phyloP scores from a whole-genome alignment of 1,140 invertebrate species.

The Contarinia nasturtii region DNA sequence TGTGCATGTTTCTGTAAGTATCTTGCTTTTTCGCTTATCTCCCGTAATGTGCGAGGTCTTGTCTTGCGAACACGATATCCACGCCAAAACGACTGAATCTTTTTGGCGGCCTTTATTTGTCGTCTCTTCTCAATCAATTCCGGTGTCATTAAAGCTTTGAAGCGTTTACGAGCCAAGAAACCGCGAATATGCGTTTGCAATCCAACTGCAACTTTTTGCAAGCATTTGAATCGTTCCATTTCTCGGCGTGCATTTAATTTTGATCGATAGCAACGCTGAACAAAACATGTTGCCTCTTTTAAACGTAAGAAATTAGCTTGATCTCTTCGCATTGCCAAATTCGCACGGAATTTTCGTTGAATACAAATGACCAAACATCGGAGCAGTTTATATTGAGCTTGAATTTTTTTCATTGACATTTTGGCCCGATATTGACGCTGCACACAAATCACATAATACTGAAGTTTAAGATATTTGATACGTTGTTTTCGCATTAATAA shows the following conservation, averaged over 20 bases:
- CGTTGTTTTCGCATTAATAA: conserved; percentile 10
- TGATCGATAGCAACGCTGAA: conserved; percentile 33
- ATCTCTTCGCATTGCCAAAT: conserved; percentile 18
- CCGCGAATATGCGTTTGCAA: conserved; percentile 28
- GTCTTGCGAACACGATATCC: conserved; percentile 30
- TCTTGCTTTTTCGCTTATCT: conserved; percentile 25
- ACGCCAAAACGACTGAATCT: conserved; percentile 45
- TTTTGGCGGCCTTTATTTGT: conserved; percentile 30
- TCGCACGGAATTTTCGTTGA: conserved; percentile 27
- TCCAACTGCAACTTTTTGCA: conserved; percentile 12
- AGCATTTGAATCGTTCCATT: conserved; percentile 6
- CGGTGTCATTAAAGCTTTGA: conserved; percentile 20
- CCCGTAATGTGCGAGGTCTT: conserved; percentile 17
- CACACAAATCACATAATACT: conserved; percentile 5
- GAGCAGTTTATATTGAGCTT: conserved; percentile 19
- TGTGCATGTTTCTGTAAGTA: conserved; percentile 11
- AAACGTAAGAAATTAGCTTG: conserved; percentile 14
- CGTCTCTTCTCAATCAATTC: conserved; percentile 25
- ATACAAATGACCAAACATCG: conserved; percentile 20
- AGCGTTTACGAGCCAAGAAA: conserved; percentile 25
- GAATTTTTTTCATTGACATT: conserved; percentile 18
- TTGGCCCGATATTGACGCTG: conserved; percentile 14
- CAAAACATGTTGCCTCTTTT: conserved; percentile 15
- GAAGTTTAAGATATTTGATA: conserved; percentile 16
- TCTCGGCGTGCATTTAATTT: conserved; percentile 17